A percentile compares a stretch with the other conserved stretches of the same genome.
phyloP scores from a whole-genome alignment of 2,113 vertebrate species.

The Platanista minor region DNA sequence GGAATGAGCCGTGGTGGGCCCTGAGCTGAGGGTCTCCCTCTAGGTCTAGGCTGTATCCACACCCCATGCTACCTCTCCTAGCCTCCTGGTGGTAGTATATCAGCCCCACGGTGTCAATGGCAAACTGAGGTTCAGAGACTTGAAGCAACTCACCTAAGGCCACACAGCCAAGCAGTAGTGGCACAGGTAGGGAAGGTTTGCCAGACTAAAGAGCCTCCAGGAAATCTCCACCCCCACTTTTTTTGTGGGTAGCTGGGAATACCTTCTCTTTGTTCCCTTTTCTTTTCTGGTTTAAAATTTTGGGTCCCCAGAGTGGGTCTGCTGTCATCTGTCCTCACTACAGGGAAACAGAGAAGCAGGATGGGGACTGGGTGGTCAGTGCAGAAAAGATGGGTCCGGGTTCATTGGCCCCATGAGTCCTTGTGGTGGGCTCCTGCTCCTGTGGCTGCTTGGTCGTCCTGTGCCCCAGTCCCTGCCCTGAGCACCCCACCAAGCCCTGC shows the following conservation, averaged over 20 bases:
- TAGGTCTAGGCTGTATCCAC: not conserved
- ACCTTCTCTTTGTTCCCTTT: not conserved
- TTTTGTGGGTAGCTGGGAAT: no score
- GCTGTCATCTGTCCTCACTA: not conserved
- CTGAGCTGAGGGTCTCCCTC: not conserved
- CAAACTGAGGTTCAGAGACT: not conserved
- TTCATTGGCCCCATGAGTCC: fast-evolving
- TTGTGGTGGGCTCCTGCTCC: not conserved
- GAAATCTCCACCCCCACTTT: not conserved
- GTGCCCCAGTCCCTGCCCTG: not conserved
- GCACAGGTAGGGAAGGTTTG: not conserved
- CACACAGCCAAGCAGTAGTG: not conserved
- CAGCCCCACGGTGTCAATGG: not conserved
- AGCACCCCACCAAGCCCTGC: fast-evolving
- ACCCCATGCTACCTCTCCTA: not conserved
- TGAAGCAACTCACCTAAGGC: not conserved
- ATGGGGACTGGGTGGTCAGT: not conserved
- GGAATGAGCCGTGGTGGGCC: not conserved
- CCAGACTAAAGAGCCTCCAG: not conserved
- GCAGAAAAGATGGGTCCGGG: not conserved
- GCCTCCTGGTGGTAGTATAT: not conserved
- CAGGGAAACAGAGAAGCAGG: not conserved
- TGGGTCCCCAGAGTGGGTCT: not conserved
- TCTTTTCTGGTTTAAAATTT: not conserved
- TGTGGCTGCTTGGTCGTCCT: not conserved